Conservation (phyloP, 1,140 invertebrate species). For the Drosophila mayri region DNA sequence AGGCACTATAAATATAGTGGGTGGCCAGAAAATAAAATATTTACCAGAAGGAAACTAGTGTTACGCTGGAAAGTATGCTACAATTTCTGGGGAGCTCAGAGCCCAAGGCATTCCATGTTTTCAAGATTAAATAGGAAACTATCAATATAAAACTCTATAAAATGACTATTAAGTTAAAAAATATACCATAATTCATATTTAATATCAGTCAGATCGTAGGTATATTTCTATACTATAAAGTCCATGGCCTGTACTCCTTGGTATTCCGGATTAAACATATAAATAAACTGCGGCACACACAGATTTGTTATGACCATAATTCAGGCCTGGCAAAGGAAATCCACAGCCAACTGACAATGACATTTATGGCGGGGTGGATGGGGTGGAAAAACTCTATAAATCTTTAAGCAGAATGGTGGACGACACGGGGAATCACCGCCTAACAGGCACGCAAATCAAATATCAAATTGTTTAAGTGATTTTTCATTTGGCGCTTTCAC, state of each 20-base stretch:
- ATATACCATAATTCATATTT: background rate
- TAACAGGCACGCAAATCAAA: constrained; percentile 70
- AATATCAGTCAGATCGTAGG: too few relatives aligned
- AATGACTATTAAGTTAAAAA: background rate
- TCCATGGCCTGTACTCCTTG: background rate
- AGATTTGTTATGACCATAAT: constrained; percentile 79
- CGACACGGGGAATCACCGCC: background rate
- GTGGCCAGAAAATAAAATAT: background rate
- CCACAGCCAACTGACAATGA: constrained; percentile 65
- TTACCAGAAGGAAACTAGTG: background rate
- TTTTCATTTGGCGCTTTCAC: constrained; percentile 81
- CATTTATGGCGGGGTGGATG: constrained; percentile 66
- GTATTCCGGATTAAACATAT: constrained; percentile 3
- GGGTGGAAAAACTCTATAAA: constrained; percentile 55
- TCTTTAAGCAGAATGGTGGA: constrained; percentile 53
- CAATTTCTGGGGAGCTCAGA: background rate
- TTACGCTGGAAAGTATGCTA: background rate
- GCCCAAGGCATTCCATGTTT: background rate
- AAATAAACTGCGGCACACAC: constrained; percentile 14
- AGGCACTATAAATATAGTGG: background rate
- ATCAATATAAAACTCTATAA: background rate
- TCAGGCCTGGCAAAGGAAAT: constrained; percentile 41
- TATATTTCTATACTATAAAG: background rate
- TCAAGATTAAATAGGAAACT: background rate
- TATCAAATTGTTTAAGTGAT: constrained; percentile 83